Evolutionary conservation across 2,797 vertebrate species (phyloP).

Genomic region (Buceros bicornis): DNA sequence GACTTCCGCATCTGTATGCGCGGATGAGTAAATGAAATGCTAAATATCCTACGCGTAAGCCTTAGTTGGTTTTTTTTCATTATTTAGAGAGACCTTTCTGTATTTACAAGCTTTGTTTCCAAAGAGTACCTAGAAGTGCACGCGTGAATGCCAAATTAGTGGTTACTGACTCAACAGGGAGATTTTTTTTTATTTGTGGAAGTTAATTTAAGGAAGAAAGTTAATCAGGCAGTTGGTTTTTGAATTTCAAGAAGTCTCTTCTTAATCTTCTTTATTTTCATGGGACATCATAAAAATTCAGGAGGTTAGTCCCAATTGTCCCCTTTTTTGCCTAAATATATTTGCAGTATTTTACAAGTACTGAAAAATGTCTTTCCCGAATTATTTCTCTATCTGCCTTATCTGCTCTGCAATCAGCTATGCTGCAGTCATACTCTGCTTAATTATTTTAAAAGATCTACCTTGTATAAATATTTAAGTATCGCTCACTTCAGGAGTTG

Average conservation of each 20-base stretch:
- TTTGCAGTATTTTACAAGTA: not conserved
- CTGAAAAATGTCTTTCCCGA: not conserved
- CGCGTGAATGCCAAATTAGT: not conserved
- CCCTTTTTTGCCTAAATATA: not conserved
- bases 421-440: not conserved
- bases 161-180: not conserved
- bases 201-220: not conserved
- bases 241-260: not conserved
- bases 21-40: not conserved
- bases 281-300: not conserved
- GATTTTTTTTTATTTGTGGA: not conserved
- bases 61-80: not conserved
- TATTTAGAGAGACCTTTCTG: not conserved
- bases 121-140: not conserved
- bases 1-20: not conserved
- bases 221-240: not conserved
- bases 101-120: slow-evolving; percentile 4
- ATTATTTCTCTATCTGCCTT: not conserved
- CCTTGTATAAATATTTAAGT: not conserved
- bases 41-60: not conserved
- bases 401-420: not conserved
- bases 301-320: not conserved
- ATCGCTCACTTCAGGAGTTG: not conserved
- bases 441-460: not conserved
- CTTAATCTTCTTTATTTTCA: slow-evolving; percentile 11